A percentile compares a stretch with the other conserved stretches of the same genome.
phyloP scores from a whole-genome alignment of 2,113 vertebrate species.

The Rattus norvegicus region GRCr8 NC_086028.1:60449001-60449500 shows the following conservation, averaged over 20 bases:
- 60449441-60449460: slow-evolving; percentile 32
- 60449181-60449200: slow-evolving; percentile 67
- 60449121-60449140: slow-evolving; percentile 77
- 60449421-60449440: slow-evolving; percentile 79
- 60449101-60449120: slow-evolving; percentile 73
- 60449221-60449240: slow-evolving; percentile 54
- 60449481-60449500: slow-evolving; percentile 76
- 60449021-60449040: slow-evolving; percentile 84
- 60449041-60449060: slow-evolving; percentile 81
- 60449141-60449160: slow-evolving; percentile 72
- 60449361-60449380: slow-evolving; percentile 56
- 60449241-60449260: slow-evolving; percentile 67
- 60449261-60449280: slow-evolving; percentile 46
- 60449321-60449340: not conserved
- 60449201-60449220: slow-evolving; percentile 37
- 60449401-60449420: slow-evolving; percentile 80
- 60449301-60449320: slow-evolving; percentile 66
- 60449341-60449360: not conserved
- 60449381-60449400: slow-evolving; percentile 61
- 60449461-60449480: slow-evolving; percentile 75
- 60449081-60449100: slow-evolving; percentile 72
- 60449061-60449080: slow-evolving; percentile 79
- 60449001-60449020: slow-evolving; percentile 62
- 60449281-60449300: slow-evolving; percentile 73
- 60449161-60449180: not conserved